Percentiles rank a stretch among this genome's conserved stretches.
Conservation (phyloP, 2,888 invertebrate genomes). For the Rhingia campestris region DNA sequence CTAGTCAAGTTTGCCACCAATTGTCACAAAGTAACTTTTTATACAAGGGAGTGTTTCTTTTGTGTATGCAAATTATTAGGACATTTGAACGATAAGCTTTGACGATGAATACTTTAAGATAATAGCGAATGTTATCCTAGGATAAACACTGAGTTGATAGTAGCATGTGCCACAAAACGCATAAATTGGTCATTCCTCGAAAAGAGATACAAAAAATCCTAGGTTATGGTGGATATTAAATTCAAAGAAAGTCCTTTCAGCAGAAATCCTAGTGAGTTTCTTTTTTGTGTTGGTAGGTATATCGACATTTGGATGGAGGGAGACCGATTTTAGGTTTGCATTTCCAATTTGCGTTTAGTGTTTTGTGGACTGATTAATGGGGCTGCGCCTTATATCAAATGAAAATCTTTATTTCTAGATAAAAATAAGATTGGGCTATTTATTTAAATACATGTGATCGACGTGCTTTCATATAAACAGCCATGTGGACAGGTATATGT, state of each 20-base stretch:
- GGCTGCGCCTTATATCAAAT: slow-evolving; percentile 3
- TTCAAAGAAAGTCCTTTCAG: slow-evolving; percentile 22
- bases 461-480: too few species aligned
- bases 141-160: slow-evolving; percentile 1
- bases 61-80: slow-evolving; percentile 1
- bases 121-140: slow-evolving; percentile 24
- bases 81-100: slow-evolving; percentile 12
- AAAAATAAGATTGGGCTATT: too few species aligned
- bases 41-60: not conserved
- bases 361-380: slow-evolving; percentile 19
- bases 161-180: slow-evolving; percentile 15
- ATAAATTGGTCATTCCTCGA: slow-evolving; percentile 23
- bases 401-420: slow-evolving; percentile 4
- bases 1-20: not conserved
- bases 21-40: not conserved
- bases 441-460: too few species aligned
- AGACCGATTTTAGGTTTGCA: slow-evolving; percentile 22
- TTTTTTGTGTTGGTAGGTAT: not conserved
- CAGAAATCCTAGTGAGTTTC: not conserved
- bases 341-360: slow-evolving; percentile 20
- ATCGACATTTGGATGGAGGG: not conserved
- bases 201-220: not conserved
- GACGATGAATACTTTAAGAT: not conserved
- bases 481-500: too few species aligned
- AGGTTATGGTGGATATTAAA: slow-evolving; percentile 18